Base-by-base conservation (phyloP, 2,113 vertebrate species). In the Cyprinus carpio region DNA sequence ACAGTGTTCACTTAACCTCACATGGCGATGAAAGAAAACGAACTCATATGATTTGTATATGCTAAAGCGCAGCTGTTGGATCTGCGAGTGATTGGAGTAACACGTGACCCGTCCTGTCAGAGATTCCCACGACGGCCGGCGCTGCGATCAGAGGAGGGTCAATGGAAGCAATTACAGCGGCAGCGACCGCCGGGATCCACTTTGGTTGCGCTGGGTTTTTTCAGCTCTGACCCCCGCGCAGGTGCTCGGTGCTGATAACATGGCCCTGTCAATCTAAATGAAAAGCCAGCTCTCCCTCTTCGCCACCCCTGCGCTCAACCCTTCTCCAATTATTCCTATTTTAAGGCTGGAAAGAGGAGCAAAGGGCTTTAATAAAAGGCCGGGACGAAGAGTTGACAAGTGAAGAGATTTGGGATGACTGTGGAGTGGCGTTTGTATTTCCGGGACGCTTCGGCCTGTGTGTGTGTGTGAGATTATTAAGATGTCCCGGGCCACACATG, bases 131-230 rank as follows among this genome's bases (percentile, higher is more conserved):
- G 83, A 84, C 81, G 84, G 76, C 75, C 13, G 5, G 49, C 49
- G 49, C 49, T 51, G 13, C 15, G 88, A 88, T 89, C 89, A 89
- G 87, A 88, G 87, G 65, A 29, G 78, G 84, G 88, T 91, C 87
- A 87, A 89, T 89, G 83, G 84, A 90, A 89, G 86, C 88, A 91
- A 91, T 91, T 89, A 90, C 88, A 88, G 86, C 65, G 84, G 71
- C 87, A 85, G 75, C 49, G 62, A 56, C 82, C 75, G 65, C 81
- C 62, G 46, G 34, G 84, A 81, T 62, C 23, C 18, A 77, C 77
- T 75, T 4, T 25, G 72, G 49, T 77, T 20, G 58, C 27, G 40
- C 64, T 25, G 23, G 12, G 71, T 18, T 72, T 49, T 23, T 69
- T 56, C 8, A 34, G 31, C 40, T 23, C 81, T 64, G 85, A 78